A percentile compares a stretch with the other conserved stretches of the same genome.
phyloP scores from a whole-genome alignment of 1,140 invertebrate species.

The Drosophila jambulina region DNA sequence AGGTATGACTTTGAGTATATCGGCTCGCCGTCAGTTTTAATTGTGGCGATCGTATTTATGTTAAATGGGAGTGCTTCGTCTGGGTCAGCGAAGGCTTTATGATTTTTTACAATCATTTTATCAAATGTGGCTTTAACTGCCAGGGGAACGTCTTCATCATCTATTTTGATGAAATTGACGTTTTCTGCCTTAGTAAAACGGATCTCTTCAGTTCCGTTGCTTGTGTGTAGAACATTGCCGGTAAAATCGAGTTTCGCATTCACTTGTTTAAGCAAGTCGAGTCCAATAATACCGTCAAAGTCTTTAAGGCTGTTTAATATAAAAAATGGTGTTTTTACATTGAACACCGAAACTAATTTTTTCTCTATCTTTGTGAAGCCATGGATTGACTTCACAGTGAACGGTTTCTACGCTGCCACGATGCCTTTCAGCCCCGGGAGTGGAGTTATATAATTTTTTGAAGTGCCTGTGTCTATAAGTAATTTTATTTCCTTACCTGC shows the following conservation, averaged over 20 bases:
- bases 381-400: no score
- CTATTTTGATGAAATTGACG: no score
- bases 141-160: no score
- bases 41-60: not conserved
- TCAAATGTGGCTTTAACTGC: not conserved
- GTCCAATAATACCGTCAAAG: no score
- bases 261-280: not conserved
- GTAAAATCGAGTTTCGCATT: not conserved
- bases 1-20: not conserved
- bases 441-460: not conserved
- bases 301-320: no score
- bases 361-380: not conserved
- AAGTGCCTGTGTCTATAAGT: not conserved
- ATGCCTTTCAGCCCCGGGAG: not conserved
- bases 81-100: not conserved
- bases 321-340: no score
- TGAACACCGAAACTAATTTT: no score
- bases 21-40: not conserved
- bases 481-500: not conserved
- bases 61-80: not conserved
- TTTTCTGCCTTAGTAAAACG: no score
- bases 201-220: no score
- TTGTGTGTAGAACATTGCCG: not conserved
- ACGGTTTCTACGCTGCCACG: not conserved
- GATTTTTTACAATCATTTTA: not conserved